Base-by-base conservation (phyloP, 2,888 invertebrate species). In the Tanytarsus gracilentus region DNA sequence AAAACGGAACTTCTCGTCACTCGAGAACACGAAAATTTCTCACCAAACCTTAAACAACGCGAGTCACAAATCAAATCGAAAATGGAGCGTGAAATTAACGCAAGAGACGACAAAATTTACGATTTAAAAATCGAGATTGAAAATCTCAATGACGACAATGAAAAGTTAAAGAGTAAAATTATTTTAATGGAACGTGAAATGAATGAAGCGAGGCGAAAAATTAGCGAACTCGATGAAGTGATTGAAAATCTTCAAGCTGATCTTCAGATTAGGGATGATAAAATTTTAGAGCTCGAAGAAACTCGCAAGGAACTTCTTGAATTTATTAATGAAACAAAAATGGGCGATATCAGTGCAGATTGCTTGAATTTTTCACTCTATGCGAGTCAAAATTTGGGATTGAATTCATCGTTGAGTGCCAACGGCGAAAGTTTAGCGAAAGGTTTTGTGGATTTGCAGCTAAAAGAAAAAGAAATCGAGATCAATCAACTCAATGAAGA, bases 391-490 rank as follows among this genome's bases (percentile, higher is more conserved):
- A 67, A 67, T 3, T 23, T 44, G 44, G 44, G 44, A 23, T 11
- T 44, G 3, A 44, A 44, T 44, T 7, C n/a, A 21, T 23, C 56
- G 3, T 65, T 63, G 1, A 69, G 71, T 27, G 18, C 18, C 18
- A 23, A 7, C 23, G 72, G 72, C 0, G 74, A 74, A 63, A 73
- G 70, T 64, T 63, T 74, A 3, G 74, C 67, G 1, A 65, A 64
- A 25, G 69, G 70, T 0, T 73, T 74, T 1, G 63, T 74, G n/a
- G 74, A 74, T 63, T 65, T 72, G 1, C 70, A 72, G 29, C 55
- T 74, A 27, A 69, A 71, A 2, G 74, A 74, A 61, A 70, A 70
- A 56, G 69, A 72, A 61, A 62, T 62, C n/a, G 72, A 74, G 65
- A 73, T 72, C 18, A 7, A 29, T n/a, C n/a, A 40, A 11, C 16